A percentile compares a stretch with the other conserved stretches of the same genome.
Evolutionary conservation across 2,113 vertebrate genomes (phyloP).

Genomic region (Rallus limicola): DNA sequence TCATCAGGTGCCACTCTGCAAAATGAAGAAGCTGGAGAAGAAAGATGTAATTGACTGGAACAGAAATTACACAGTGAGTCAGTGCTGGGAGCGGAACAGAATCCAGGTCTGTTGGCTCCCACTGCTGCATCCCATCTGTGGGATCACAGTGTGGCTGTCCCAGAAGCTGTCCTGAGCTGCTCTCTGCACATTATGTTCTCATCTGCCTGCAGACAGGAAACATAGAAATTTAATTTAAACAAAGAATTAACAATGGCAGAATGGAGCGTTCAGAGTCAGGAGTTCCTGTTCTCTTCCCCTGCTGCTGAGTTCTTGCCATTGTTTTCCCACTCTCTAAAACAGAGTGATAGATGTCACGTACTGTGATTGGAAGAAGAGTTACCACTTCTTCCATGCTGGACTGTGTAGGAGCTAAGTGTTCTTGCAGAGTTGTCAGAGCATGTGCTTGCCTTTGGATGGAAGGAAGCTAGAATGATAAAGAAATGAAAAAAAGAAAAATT

Average conservation of each 20-base stretch:
- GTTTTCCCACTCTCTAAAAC: not conserved
- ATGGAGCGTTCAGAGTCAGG: not conserved
- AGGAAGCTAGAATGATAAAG: not conserved
- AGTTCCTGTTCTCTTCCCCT: not conserved
- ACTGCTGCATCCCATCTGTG: not conserved
- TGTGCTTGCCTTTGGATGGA: not conserved
- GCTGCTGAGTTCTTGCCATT: conserved; percentile 8
- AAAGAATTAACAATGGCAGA: not conserved
- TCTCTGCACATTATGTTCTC: conserved; percentile 25
- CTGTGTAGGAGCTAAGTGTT: not conserved
- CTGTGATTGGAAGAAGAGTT: not conserved
- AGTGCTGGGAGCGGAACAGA: not conserved
- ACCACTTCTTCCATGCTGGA: not conserved
- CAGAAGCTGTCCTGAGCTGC: conserved; percentile 22
- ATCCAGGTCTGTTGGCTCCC: not conserved
- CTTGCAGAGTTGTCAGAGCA: not conserved
- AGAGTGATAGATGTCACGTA: not conserved
- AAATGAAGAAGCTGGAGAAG: not conserved
- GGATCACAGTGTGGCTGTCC: not conserved
- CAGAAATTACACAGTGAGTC: not conserved
- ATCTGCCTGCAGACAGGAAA: conserved; percentile 30
- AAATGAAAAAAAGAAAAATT: not conserved
- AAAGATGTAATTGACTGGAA: conserved; percentile 7
- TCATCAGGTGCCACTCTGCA: not conserved
- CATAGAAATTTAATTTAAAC: conserved; percentile 40